phyloP scores from a whole-genome alignment of 2,113 vertebrate species.

The Cathartes aura region DNA sequence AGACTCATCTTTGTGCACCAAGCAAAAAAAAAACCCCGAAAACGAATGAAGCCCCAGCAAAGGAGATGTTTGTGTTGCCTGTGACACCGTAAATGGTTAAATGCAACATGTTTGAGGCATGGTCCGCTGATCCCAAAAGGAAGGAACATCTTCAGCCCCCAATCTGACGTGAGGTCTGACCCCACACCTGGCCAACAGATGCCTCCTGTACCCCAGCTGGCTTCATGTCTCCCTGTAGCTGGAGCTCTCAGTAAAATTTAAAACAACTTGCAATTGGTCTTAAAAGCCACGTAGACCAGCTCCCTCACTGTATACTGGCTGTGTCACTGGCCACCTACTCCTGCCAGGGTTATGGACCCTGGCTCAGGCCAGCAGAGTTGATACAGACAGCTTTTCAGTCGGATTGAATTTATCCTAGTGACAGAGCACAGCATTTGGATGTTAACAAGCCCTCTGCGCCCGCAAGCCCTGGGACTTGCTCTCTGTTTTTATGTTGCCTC shows the following conservation, averaged over 20 bases:
- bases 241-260: not conserved
- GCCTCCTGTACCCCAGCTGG: not conserved
- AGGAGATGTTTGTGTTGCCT: not conserved
- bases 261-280: not conserved
- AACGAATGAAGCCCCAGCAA: not conserved
- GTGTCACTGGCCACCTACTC: not conserved
- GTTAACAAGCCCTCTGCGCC: not conserved
- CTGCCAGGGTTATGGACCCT: not conserved
- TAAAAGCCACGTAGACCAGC: not conserved
- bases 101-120: not conserved
- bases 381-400: not conserved
- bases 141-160: not conserved
- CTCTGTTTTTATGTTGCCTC: not conserved
- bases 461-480: not conserved
- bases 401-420: not conserved
- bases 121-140: not conserved
- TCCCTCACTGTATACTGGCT: rapidly evolving
- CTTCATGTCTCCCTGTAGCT: not conserved
- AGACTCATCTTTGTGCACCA: not conserved
- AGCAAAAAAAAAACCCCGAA: rapidly evolving
- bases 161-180: not conserved
- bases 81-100: not conserved
- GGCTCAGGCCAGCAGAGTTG: not conserved
- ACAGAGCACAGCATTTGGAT: not conserved
- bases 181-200: not conserved